Percentiles rank a stretch among this genome's conserved stretches.
Evolutionary conservation across 2,113 vertebrate genomes (phyloP).

Genomic region (Pao palembangensis): DNA sequence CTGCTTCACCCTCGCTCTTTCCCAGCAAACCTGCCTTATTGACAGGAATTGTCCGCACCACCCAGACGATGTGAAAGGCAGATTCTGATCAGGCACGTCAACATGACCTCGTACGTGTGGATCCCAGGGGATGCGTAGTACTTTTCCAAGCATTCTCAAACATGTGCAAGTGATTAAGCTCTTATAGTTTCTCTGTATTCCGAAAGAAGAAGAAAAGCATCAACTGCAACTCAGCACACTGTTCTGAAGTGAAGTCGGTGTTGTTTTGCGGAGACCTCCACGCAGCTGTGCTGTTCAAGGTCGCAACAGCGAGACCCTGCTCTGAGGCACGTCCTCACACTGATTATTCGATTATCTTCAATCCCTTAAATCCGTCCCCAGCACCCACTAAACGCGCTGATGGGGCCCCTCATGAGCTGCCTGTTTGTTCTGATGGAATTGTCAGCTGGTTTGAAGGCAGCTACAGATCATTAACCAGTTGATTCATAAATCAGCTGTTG

Average conservation of each 20-base stretch:
- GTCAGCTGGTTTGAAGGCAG: constrained; percentile 21
- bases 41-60: constrained; percentile 31
- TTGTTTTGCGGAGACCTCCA: constrained; percentile 15
- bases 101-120: neutral
- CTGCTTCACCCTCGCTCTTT: neutral
- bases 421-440: constrained; percentile 33
- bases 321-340: constrained; percentile 30
- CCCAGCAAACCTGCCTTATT: constrained; percentile 10
- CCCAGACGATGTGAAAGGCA: constrained; percentile 1
- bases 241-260: neutral
- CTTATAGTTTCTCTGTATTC: too few relatives aligned
- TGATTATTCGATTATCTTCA: constrained; percentile 62
- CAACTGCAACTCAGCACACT: too few relatives aligned
- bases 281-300: constrained; percentile 22
- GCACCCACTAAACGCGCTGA: constrained; percentile 45
- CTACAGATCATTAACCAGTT: neutral
- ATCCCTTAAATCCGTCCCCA: constrained; percentile 56
- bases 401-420: constrained; percentile 13
- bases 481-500: too few relatives aligned
- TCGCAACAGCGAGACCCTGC: constrained; percentile 45
- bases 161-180: too few relatives aligned
- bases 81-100: constrained; percentile 13
- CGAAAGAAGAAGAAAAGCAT: too few relatives aligned
- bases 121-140: neutral
- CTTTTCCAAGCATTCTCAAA: too few relatives aligned